A percentile compares a stretch with the other conserved stretches of the same genome.
These are phyloP conservation scores for Lerista edwardsae DNA, from an alignment of 2,797 vertebrate genomes.

Conservation along the genomic window DNA sequence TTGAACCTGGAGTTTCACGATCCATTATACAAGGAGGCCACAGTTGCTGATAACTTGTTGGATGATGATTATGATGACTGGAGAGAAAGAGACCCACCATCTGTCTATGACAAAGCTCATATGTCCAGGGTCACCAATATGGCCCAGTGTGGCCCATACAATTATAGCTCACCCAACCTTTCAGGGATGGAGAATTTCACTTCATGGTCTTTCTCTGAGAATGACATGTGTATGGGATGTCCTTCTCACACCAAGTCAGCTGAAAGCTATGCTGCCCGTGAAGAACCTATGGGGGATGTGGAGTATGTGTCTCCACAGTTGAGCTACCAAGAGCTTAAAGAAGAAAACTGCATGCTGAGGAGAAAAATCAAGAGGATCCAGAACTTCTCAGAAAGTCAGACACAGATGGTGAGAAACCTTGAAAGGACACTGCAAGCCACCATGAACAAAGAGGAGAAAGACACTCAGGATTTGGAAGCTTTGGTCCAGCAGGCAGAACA, in stretches of 20 bases:
- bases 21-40: constrained; percentile 73
- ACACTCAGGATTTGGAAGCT: constrained; percentile 81
- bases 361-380: constrained; percentile 78
- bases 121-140: neutral
- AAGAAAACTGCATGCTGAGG: constrained; percentile 83
- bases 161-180: constrained; percentile 60
- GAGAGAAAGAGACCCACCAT: constrained; percentile 63
- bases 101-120: constrained; percentile 57
- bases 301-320: constrained; percentile 46
- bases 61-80: constrained; percentile 66
- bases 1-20: constrained; percentile 68
- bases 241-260: neutral
- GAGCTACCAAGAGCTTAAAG: constrained; percentile 70
- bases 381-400: constrained; percentile 76
- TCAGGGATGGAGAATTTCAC: constrained; percentile 60
- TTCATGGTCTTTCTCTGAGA: constrained; percentile 59
- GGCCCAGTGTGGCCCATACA: constrained; percentile 49
- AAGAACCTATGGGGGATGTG: constrained; percentile 46
- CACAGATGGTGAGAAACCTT: constrained; percentile 72
- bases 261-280: accelerated
- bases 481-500: constrained; percentile 83
- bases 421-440: constrained; percentile 81
- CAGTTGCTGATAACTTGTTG: constrained; percentile 40
- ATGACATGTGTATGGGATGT: neutral
- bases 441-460: constrained; percentile 80